Evolutionary conservation across 2,888 invertebrate genomes (phyloP).

Genomic region (Callyntrura sp.): DNA sequence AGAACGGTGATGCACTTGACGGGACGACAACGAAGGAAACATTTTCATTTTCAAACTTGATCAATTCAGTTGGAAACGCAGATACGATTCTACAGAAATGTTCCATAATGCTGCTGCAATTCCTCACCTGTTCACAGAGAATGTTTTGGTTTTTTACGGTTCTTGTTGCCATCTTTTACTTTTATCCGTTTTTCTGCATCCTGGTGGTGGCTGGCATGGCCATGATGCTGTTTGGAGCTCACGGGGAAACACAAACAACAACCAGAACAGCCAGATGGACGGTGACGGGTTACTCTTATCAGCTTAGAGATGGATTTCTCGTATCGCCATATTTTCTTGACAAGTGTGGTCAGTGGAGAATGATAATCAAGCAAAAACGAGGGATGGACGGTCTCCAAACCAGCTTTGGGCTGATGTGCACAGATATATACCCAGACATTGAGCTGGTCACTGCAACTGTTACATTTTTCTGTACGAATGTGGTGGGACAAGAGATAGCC

Average conservation of each 20-base stretch:
- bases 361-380: constrained; percentile 68
- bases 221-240: constrained; percentile 21
- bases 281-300: constrained; percentile 59
- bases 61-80: constrained; percentile 2
- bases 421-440: constrained; percentile 61
- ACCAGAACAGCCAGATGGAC: constrained; percentile 71
- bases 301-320: constrained; percentile 74
- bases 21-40: neutral
- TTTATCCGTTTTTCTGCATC: constrained; percentile 32
- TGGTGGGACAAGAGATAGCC: constrained; percentile 62
- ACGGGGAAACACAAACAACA: constrained; percentile 13
- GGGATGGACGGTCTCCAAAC: constrained; percentile 75
- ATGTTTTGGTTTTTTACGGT: constrained; percentile 38
- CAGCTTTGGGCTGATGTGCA: constrained; percentile 70
- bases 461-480: constrained; percentile 68
- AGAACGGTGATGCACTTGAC: neutral
- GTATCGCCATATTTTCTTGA: constrained; percentile 73
- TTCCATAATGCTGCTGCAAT: constrained; percentile 20
- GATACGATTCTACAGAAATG: constrained; percentile 20
- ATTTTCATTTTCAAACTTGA: neutral
- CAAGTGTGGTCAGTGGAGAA: constrained; percentile 73
- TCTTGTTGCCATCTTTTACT: constrained; percentile 22
- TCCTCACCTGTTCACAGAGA: constrained; percentile 54
- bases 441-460: constrained; percentile 61
- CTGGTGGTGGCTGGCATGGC: neutral